A percentile compares a stretch with the other conserved stretches of the same genome.
These are phyloP conservation scores for Venusia cambrica DNA, from an alignment of 2,888 invertebrate genomes.

Conservation along the genomic window DNA sequence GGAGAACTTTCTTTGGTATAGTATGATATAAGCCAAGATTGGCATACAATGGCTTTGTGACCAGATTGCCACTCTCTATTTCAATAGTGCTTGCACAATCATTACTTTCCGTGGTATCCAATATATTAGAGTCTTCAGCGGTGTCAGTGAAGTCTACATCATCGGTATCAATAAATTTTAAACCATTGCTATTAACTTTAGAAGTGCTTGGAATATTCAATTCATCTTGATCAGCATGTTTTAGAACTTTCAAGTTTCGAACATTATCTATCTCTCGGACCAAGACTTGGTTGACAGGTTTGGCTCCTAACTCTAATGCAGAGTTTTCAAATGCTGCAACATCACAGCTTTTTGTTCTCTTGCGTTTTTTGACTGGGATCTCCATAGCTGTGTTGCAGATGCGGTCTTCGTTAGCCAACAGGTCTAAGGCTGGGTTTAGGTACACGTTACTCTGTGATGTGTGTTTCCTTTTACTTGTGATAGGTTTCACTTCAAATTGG, in stretches of 20 bases:
- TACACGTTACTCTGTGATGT: conserved; percentile 60
- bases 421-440: conserved; percentile 68
- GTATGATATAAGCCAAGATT: too few species aligned
- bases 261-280: conserved; percentile 68
- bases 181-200: conserved; percentile 7
- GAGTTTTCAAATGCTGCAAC: conserved; percentile 66
- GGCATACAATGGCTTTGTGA: conserved; percentile 52
- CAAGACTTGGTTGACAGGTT: conserved; percentile 58
- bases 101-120: conserved; percentile 4
- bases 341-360: conserved; percentile 62
- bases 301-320: conserved; percentile 58
- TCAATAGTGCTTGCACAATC: conserved; percentile 11
- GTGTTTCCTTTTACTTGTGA: conserved; percentile 64
- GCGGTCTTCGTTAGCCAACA: conserved; percentile 69
- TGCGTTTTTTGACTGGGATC: conserved; percentile 65
- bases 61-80: conserved; percentile 21
- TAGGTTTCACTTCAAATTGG: conserved; percentile 66
- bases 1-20: conserved; percentile 2
- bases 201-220: too few species aligned
- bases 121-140: conserved; percentile 7
- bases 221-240: conserved; percentile 10
- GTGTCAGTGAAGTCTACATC: conserved; percentile 17
- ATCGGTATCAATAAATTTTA: conserved; percentile 9
- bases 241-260: conserved; percentile 52
- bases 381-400: conserved; percentile 78